Evolutionary conservation across 2,888 invertebrate species (phyloP), one percentile per base, ranked within the genome.

Genomic region (Apocheima hispidaria): DNA sequence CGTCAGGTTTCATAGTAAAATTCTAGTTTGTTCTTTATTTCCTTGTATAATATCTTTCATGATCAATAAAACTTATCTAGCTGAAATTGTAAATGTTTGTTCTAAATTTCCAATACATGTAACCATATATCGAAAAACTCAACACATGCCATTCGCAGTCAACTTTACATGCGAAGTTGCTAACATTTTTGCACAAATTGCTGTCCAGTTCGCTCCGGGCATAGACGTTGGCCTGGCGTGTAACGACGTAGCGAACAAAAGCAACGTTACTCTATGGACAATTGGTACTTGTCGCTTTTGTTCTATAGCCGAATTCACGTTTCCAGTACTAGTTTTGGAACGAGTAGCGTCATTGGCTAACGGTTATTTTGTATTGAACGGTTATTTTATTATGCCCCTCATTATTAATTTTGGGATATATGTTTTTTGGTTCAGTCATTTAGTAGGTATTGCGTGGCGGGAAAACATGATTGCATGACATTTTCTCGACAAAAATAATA

Each of bases 221-320:
- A 36, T 26, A 26, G 36, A 26, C 16, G 16, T 16, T 26, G 16
- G 10, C 36, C 6, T 12, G 30, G 12, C 30, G 3, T 51, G 41
- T 53, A 63, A 60, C 58, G 61, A 54, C 57, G 62, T 58, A 63
- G 60, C 58, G 63, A 60, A 60, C 62, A 49, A 65, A 59, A 62
- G 30, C 6, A 30, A 20, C 35, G 58, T 51, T 49, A 62, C 55
- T 46, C 43, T 51, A 56, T 49, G 46, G 56, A 48, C 46, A 30
- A 60, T 57, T 58, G 56, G 51, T 52, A 48, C 54, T 49, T 56
- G 21, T 14, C 44, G 23, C 51, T 49, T 62, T 58, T 44, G 54
- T 58, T 21, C 53, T 35, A 58, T 41, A 53, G 51, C 40, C 16
- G 4, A 35, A 41, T 16, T 46, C 36, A 57, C 9, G 30, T 49